Base-by-base conservation (phyloP, 2,888 invertebrate species). In the Adineta ricciae region DNA sequence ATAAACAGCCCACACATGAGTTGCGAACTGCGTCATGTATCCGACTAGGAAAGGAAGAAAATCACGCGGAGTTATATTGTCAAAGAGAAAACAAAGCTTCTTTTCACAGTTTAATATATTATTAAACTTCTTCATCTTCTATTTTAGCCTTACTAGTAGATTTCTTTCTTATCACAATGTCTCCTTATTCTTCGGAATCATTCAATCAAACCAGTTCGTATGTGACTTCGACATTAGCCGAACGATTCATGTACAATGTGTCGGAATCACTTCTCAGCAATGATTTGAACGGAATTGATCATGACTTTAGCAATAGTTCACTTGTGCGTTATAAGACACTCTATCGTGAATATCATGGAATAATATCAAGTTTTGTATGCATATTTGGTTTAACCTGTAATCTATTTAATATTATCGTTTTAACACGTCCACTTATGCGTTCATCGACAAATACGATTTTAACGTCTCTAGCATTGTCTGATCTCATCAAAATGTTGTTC, bases 361-460 rank as follows among this genome's bases (percentile, higher is more conserved):
- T 94, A 90, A 93, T 94, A 84, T 95, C 95, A 86, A 92, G 96
- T 72, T 92, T 94, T 84, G 95, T 97, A 87, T 96, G 96, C 91
- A 92, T 95, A 85, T 94, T 96, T 89, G 96, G 96, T 83, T 94
- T 95, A 73, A 93, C 96, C 72, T 95, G 96, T 86, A 97, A 96
- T 90, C 93, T 94, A n/a, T 92, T 96, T 88, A 97, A 96, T 91
- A 94, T 97, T 87, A 95, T 97, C 21, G 92, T 97, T 84, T 94
- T 96, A 16, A 89, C 90, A 3, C 93, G 95, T 21, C 93, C 94
- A 46, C 95, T 96, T 90, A 96, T 97, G 96, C 88, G 90, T 46
- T 95, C 95, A 86, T 94, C 96, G 1, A 96, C 96, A 64, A 97
- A 97, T 91, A 93, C 94, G 85, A 95, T 97, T 86, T 93, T 97